Base-by-base conservation (phyloP, 1,140 invertebrate genomes). In the Cecropterus lyciades region DNA sequence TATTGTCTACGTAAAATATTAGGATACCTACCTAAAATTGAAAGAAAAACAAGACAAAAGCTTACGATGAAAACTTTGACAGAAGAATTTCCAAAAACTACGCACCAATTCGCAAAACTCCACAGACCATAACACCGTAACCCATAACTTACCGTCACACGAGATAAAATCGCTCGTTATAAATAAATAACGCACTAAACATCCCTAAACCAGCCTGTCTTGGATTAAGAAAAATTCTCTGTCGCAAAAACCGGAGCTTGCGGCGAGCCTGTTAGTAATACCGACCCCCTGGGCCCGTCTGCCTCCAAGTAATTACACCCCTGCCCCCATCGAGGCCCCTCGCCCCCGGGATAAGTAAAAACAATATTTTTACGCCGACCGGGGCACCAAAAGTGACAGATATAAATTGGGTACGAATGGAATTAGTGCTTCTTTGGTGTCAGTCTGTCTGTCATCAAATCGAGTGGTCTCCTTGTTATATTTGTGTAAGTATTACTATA, bases 291-390 rank as follows among this genome's bases (percentile, higher is more conserved):
- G 73, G 75, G 73, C 69, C 68, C 73, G 77, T 77, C 79, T 79
- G 75, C 69, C 80, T 81, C 82, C 80, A 79, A 84, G 82, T 84
- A 87, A 87, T 87, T 87, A 87, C 82, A 62, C 77, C 80, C 77
- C 72, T 55, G 17, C 63, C 48, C 46, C 52, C 67, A 59, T 46
- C 45, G 27, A 2, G 46, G 60, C 67, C 72, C 73, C 77, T 17
- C 49, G 24, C 74, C 51, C 40, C 53, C 65, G 72, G 84, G 82
- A 87, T 87, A 87, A 85, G 84, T 85, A 85, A 87, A 87, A 87
- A 87, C 84, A 87, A 87, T 87, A 87, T 87, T 87, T 87, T 87
- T 84, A 83, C 81, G 72, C 77, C 79, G 70, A 79, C 80, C 82
- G 80, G 74, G 75, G 77, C 77, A 81, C 76, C 79, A 84, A 77